Percentiles rank a stretch among this genome's conserved stretches.
phyloP scores from a whole-genome alignment of 2,888 invertebrate species.

The Erynnis tages region DNA sequence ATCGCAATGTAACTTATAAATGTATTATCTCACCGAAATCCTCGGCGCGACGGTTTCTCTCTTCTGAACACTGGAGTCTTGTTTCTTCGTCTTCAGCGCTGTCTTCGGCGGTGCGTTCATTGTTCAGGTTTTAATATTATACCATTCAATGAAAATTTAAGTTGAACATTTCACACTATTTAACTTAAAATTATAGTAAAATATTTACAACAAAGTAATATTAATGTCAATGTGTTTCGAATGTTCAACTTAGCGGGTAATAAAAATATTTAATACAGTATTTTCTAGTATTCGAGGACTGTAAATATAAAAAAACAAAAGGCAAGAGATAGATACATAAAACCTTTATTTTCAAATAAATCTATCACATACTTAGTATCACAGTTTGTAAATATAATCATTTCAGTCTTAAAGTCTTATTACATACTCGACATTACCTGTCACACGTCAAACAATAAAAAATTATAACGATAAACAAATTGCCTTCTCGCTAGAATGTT shows the following conservation, averaged over 20 bases:
- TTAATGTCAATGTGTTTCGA: background rate
- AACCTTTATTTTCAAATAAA: constrained; percentile 34
- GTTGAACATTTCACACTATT: constrained; percentile 1
- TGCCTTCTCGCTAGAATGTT: too few relatives aligned
- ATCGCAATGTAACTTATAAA: constrained; percentile 32
- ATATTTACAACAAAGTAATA: too few relatives aligned
- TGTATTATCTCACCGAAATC: constrained; percentile 46
- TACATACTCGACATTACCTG: too few relatives aligned
- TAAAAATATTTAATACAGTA: too few relatives aligned
- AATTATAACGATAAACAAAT: too few relatives aligned
- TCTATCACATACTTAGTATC: constrained; percentile 39
- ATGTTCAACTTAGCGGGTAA: background rate
- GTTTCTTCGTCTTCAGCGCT: constrained; percentile 15
- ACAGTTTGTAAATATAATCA: constrained; percentile 34
- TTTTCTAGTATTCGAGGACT: too few relatives aligned
- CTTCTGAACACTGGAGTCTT: constrained; percentile 32
- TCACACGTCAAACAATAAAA: too few relatives aligned
- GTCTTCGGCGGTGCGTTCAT: constrained; percentile 20
- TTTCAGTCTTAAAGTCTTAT: too few relatives aligned
- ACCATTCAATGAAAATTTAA: constrained; percentile 15
- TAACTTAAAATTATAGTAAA: background rate
- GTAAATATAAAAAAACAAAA: constrained; percentile 35
- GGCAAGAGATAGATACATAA: constrained; percentile 41
- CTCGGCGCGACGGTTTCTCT: constrained; percentile 43
- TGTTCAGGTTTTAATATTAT: constrained; percentile 20